phyloP scores from a whole-genome alignment of 2,888 invertebrate species.

The Pandemis cinnamomeana region DNA sequence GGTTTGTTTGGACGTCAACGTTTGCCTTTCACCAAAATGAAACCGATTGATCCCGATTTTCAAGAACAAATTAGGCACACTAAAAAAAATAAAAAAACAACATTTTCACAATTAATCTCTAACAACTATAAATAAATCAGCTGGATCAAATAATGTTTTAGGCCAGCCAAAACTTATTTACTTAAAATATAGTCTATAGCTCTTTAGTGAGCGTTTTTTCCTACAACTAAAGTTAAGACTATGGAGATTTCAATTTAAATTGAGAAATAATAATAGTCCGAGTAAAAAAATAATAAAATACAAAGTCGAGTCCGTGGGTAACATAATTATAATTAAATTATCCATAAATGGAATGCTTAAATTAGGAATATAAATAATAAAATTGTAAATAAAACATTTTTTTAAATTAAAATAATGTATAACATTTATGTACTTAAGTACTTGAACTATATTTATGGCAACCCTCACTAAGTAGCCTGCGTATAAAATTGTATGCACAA shows the following conservation, averaged over 20 bases:
- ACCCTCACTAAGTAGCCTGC: not conserved
- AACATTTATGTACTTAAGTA: not conserved
- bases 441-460: not conserved
- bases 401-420: not conserved
- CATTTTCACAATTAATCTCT: not conserved
- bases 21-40: not conserved
- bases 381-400: constrained; percentile 1
- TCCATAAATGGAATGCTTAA: constrained; percentile 13
- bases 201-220: constrained; percentile 8
- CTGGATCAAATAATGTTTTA: constrained; percentile 46
- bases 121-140: constrained; percentile 30
- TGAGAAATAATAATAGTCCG: not conserved
- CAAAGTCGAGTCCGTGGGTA: not conserved
- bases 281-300: not conserved
- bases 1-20: constrained; percentile 23
- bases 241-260: constrained; percentile 17
- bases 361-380: constrained; percentile 5
- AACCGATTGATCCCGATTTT: constrained; percentile 20
- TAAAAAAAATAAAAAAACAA: not conserved
- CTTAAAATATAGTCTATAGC: constrained; percentile 26
- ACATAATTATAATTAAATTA: not conserved
- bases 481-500: no score
- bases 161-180: constrained; percentile 54
- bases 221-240: constrained; percentile 13
- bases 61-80: not conserved